A percentile compares a stretch with the other conserved stretches of the same genome.
phyloP scores from a whole-genome alignment of 37 sponge, comb jelly and placozoan species.

The Diacarnus erythraeanus region DNA sequence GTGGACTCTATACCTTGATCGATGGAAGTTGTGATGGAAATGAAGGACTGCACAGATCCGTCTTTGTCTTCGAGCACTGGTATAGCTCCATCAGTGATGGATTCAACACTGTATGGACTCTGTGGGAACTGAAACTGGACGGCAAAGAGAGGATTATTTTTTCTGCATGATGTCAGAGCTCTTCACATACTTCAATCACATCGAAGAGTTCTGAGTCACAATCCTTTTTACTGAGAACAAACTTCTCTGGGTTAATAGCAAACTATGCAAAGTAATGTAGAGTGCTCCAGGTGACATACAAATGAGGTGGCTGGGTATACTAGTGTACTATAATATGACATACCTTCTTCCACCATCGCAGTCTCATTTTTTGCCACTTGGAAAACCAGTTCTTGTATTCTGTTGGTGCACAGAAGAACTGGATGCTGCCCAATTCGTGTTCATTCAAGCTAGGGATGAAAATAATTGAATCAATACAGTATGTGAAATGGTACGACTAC shows the following conservation, averaged over 20 bases:
- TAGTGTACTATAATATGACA: too few species aligned
- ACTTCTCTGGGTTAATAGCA: conserved; percentile 2
- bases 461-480: not conserved
- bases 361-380: conserved; percentile 54
- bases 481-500: not conserved
- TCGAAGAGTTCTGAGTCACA: not conserved
- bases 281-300: not conserved
- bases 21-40: not conserved
- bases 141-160: too few species aligned
- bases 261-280: not conserved
- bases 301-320: too few species aligned
- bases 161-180: too few species aligned
- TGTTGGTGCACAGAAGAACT: conserved; percentile 25
- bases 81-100: not conserved
- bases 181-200: not conserved
- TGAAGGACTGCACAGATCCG: too few species aligned
- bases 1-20: not conserved
- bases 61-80: not conserved
- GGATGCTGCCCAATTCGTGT: conserved; percentile 13
- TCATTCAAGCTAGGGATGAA: not conserved
- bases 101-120: conserved; percentile 11
- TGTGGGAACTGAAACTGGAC: conserved; percentile 33
- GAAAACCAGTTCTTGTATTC: conserved; percentile 25
- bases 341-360: conserved; percentile 70
- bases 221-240: not conserved